Conservation (phyloP, 2,888 invertebrate species). For the Romanomermis culicivorax region DNA sequence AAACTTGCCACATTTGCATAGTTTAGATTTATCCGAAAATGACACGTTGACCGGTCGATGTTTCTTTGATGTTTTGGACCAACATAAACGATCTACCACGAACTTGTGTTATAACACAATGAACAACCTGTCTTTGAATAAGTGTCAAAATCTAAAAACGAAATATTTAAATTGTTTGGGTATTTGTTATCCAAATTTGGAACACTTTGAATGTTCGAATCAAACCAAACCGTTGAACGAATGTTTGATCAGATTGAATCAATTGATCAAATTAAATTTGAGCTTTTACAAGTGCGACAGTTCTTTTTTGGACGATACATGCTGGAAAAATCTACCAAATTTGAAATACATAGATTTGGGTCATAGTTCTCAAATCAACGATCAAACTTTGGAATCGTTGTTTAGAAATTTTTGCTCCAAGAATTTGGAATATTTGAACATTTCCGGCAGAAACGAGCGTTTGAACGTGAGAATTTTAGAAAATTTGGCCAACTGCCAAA, state of each 20-base stretch:
- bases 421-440: slow-evolving; percentile 1
- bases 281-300: background rate
- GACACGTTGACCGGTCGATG: background rate
- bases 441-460: slow-evolving; percentile 1
- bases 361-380: background rate
- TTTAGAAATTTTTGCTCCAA: background rate
- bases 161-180: background rate
- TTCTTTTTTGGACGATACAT: too few species aligned
- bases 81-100: background rate
- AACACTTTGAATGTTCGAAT: background rate
- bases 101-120: too few species aligned
- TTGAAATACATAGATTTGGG: background rate
- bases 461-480: background rate
- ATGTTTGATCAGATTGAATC: background rate
- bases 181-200: background rate
- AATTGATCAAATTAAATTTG: background rate
- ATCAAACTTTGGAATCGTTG: background rate
- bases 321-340: too few species aligned
- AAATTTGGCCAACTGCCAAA: background rate
- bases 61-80: background rate
- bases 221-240: background rate
- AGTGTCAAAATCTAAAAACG: background rate
- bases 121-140: too few species aligned
- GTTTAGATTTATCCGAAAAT: background rate
- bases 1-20: background rate